A percentile compares a stretch with the other conserved stretches of the same genome.
Evolutionary conservation across 2,888 invertebrate genomes (phyloP).

Genomic region (Macroteleia sp.): DNA sequence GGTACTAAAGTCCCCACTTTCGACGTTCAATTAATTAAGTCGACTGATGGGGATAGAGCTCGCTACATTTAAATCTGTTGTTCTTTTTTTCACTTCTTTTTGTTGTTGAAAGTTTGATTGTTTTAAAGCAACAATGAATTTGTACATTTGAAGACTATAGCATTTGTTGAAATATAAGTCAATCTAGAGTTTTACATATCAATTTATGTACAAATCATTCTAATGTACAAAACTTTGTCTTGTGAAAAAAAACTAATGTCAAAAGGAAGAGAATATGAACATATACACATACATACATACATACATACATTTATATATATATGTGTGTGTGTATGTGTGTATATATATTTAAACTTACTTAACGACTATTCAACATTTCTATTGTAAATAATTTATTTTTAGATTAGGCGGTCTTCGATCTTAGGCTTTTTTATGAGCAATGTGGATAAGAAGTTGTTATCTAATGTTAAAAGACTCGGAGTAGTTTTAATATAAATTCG

Average conservation of each 20-base stretch:
- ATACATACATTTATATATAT: too few species aligned
- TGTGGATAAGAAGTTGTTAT: background rate
- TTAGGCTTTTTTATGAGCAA: conserved; percentile 17
- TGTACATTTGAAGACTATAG: conserved; percentile 47
- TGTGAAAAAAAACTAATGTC: conserved; percentile 2
- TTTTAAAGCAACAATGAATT: conserved; percentile 31
- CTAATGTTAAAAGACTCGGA: conserved; percentile 2
- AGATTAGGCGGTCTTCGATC: conserved; percentile 37
- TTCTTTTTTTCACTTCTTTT: conserved; percentile 5
- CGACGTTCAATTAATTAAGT: conserved; percentile 5
- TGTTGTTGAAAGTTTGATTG: conserved; percentile 18
- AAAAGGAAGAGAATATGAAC: too few species aligned
- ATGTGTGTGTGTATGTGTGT: too few species aligned
- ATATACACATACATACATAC: too few species aligned
- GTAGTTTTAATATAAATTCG: too few species aligned
- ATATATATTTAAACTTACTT: conserved; percentile 46
- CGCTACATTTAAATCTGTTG: conserved; percentile 10
- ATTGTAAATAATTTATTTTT: conserved; percentile 62
- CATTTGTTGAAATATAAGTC: conserved; percentile 51
- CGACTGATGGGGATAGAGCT: conserved; percentile 46
- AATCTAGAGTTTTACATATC: conserved; percentile 46
- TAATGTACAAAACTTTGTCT: conserved; percentile 22
- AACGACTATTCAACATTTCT: conserved; percentile 41
- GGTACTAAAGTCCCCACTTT: conserved; percentile 49
- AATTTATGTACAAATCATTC: conserved; percentile 57